Base-by-base conservation (phyloP, 2,888 invertebrate species). In the Monoplex corrugatus region DNA sequence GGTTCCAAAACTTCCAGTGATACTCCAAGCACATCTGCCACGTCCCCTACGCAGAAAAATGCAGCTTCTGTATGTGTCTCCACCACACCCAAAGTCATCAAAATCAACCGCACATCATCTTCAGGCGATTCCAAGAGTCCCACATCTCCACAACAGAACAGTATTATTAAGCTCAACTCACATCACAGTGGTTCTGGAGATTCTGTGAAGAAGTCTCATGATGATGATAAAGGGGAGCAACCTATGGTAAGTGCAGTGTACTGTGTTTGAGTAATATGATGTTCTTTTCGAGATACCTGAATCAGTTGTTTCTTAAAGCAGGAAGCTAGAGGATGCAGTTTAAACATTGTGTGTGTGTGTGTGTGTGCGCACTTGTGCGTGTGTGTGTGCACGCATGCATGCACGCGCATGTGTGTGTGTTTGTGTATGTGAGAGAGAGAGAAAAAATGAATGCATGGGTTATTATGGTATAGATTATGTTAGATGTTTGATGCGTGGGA, bases 101-200 rank as follows among this genome's bases (percentile, higher is more conserved):
- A 83, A 50, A 38, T 87, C 45, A 72, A 84, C 28, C 50, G 83
- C 6, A 40, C 89, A 16, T 50, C 85, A 16, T 2, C 89, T 57
- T 63, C 63, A 5, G 68, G 68, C 38, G 45, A 86, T 45, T 43
- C 40, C 13, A 72, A 85, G 78, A n/a, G 38, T n/a, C 57, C 86
- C 35, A 86, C n/a, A 13, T 23, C 13, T 38, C 32, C 82, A 35
- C 1, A 86, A 80, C 40, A 90, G 75, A 89, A 72, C 57, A 84
- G 78, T 40, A 89, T 78, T n/a, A 45, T 88, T 13, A 90, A 90
- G 32, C 38, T 80, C 35, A 90, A 87, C 75, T 86, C 88, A 32
- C 90, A 90, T 78, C 35, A 89, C 8, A 43, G 68, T 40, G 43
- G 35, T 2, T 45, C 50, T 28, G 75, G 40, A 19, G 40, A 75